phyloP scores from a whole-genome alignment of 2,888 invertebrate species.

The Taenaris catops region DNA sequence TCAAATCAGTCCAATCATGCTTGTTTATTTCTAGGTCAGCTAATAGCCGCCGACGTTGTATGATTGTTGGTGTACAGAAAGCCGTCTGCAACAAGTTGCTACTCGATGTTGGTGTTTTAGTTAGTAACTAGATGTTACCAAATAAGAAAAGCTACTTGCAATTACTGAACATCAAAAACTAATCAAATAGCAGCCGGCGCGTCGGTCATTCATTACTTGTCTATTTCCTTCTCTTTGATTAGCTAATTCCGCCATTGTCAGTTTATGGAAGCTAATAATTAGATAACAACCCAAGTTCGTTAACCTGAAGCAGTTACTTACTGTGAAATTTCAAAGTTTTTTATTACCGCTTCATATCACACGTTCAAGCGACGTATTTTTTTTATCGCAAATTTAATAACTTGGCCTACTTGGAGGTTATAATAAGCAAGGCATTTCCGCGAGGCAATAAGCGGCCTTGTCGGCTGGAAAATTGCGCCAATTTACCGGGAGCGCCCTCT shows the following conservation, averaged over 20 bases:
- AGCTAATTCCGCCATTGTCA: conserved; percentile 38
- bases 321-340: no score
- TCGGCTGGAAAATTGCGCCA: conserved; percentile 68
- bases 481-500: conserved; percentile 44
- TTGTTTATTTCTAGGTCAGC: conserved; percentile 18
- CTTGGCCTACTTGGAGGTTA: conserved; percentile 48
- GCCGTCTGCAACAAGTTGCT: conserved; percentile 25
- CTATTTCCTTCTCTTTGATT: conserved; percentile 53
- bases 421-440: conserved; percentile 52
- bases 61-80: conserved; percentile 20
- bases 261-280: conserved; percentile 32
- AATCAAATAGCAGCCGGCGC: conserved; percentile 34
- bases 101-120: conserved; percentile 11
- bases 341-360: no score
- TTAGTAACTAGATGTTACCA: conserved; percentile 14
- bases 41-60: conserved; percentile 21
- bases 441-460: conserved; percentile 61
- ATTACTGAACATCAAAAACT: conserved; percentile 26
- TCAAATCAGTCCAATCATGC: conserved; percentile 6
- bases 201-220: conserved; percentile 47
- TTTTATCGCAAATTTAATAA: conserved; percentile 24
- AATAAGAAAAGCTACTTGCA: conserved; percentile 14
- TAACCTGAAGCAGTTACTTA: conserved; percentile 22
- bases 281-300: conserved; percentile 20
- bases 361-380: no score